Evolutionary conservation across 2,888 invertebrate species (phyloP), one percentile per base, ranked within the genome.

Genomic region (Phaonia tiefii): DNA sequence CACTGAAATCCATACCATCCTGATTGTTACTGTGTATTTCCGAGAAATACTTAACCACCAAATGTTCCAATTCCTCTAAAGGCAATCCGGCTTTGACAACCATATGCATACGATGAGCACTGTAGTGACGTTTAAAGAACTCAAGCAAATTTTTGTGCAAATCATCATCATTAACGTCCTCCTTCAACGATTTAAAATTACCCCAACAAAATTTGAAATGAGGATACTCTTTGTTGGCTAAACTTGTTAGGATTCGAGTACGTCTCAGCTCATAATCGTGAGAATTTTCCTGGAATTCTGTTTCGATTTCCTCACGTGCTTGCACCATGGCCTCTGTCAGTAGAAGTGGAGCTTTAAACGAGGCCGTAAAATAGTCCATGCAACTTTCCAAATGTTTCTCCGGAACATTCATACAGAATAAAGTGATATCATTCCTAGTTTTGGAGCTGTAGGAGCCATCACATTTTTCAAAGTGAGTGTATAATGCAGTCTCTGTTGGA

Each of bases 371-470:
- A 46, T 88, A 91, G 94, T 98, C 97, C 89, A 98, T 92, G 0
- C 95, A 95, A 67, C 94, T 93, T 0, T 92, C 92, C 25, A 98
- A 92, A 89, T 96, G 92, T 86, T 95, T 94, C 89, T 96, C 95
- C 75, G 95, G 94, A 83, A 97, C 94, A 88, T 97, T 97, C 90
- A 98, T 97, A 89, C 97, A 95, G 91, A 97, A 98, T 0, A 95
- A 94, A 0, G 98, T 98, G 86, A 93, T 93, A 90, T 98, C 97
- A 89, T 94, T 94, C 87, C 97, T 97, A 0, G 98, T 98, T 39
- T 94, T 94, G 0, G 97, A 98, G 89, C 98, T 98, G 87, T 95
- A 95, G 8, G 94, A 94, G 3, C 98, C 98, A 2, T 97, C 97
- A 88, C 95, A 94, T 92, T 95, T 95, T 92, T 94, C 94, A 25